Base-by-base conservation (phyloP, 2,113 vertebrate species). In the Syrmaticus mikado region DNA sequence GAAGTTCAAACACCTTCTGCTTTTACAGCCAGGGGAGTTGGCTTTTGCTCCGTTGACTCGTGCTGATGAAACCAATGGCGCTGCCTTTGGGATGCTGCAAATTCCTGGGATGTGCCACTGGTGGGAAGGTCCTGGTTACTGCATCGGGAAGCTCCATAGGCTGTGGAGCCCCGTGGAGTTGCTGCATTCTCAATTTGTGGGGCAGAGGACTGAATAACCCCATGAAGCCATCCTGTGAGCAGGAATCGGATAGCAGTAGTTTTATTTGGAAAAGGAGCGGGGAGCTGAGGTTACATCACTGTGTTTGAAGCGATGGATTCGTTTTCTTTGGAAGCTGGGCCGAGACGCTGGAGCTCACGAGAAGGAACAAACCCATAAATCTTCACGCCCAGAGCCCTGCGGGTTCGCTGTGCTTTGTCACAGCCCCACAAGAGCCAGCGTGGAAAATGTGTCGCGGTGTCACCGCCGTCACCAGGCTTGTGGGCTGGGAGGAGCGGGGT, bases 181-280 rank as follows among this genome's bases (percentile, higher is more conserved):
- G 55, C 55, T 32, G 30, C 10, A 11, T 30, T 32, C 55, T 57
- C 16, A 30, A 10, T 58, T 58, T 58, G 30, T 11, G 30, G 32
- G 32, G 55, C 55, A 77, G 50, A n/a, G 45, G 8, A 43, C 82
- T 91, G 86, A 94, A 77, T 90, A 93, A 84, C 89, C 84, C 87
- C 82, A 83, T 83, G 77, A 90, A 91, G 72, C 79, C 87, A 73
- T 83, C 45, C 66, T 82, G 81, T 2, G 2, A 43, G 55, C 61
- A 61, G 89, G 82, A 61, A 66, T 78, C 64, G 32, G 60, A 53
- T 89, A 90, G 71, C 82, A 64, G 89, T 74, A 95, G 82, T 93
- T 97, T 96, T 94, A 61, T 95, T 96, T 97, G 92, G 89, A 94
- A 91, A 94, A 94, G 74, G 88, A 94, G 80, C 24, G 73, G 60